Percentiles rank a stretch among this genome's conserved stretches.
Conservation (phyloP, 1,140 invertebrate genomes). For the Heliconius hewitsoni region DNA sequence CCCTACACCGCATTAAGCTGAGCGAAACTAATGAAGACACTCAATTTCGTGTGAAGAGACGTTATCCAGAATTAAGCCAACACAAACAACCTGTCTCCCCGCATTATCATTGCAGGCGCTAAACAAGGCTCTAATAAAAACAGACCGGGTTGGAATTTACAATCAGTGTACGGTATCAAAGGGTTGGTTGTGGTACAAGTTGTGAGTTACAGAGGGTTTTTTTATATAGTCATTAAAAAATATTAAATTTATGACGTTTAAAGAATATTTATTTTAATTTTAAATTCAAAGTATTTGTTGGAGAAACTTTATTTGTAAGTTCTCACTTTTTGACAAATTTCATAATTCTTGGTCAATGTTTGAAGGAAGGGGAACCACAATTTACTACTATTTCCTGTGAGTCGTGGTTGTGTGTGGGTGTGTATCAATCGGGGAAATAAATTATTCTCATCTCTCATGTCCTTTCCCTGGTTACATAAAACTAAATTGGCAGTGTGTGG, state of each 20-base stretch:
- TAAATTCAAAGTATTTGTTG: not conserved
- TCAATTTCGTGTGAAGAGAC: conserved; percentile 31
- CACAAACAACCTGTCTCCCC: conserved; percentile 35
- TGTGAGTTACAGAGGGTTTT: conserved; percentile 12
- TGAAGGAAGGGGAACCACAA: too few relatives aligned
- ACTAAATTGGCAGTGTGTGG: too few relatives aligned
- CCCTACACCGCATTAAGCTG: conserved; percentile 15
- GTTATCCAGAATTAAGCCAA: conserved; percentile 34
- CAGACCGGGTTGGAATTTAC: conserved; percentile 56
- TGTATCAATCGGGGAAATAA: too few relatives aligned
- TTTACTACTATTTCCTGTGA: too few relatives aligned
- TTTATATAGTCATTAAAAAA: not conserved
- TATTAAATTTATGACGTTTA: too few relatives aligned
- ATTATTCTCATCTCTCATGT: too few relatives aligned
- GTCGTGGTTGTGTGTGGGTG: too few relatives aligned
- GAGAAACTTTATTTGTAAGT: too few relatives aligned
- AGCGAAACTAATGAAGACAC: conserved; percentile 29
- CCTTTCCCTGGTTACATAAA: too few relatives aligned
- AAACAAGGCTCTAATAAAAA: conserved; percentile 54
- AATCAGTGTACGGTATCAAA: conserved; percentile 55
- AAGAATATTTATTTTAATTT: not conserved
- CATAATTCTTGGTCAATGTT: too few relatives aligned
- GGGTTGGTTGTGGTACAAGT: conserved; percentile 41
- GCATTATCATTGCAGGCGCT: conserved; percentile 38
- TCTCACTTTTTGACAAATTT: too few relatives aligned